phyloP scores from a whole-genome alignment of 2,113 vertebrate genomes.

The Phrynosoma platyrhinos region DNA sequence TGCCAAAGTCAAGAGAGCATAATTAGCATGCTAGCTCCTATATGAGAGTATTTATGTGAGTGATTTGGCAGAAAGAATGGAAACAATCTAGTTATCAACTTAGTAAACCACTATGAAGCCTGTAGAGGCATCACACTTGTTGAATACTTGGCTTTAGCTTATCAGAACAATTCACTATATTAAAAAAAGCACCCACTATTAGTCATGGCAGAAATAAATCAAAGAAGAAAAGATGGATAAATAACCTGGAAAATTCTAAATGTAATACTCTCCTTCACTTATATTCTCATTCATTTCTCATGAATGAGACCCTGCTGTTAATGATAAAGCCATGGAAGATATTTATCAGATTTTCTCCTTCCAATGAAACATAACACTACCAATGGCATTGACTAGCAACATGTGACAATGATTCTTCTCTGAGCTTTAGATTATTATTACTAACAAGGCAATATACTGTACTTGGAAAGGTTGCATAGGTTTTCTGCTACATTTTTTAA shows the following conservation, averaged over 20 bases:
- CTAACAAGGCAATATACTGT: too few species aligned
- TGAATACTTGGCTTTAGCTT: neutral
- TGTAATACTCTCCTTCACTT: neutral
- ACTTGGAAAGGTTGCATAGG: too few species aligned
- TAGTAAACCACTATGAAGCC: conserved; percentile 31
- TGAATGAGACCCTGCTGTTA: neutral
- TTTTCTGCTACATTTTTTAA: too few species aligned
- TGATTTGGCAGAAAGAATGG: conserved; percentile 28
- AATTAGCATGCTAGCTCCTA: conserved; percentile 14
- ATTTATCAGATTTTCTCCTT: too few species aligned
- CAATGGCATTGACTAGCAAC: neutral
- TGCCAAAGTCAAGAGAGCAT: conserved; percentile 4
- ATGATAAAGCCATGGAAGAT: neutral
- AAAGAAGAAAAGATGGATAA: neutral
- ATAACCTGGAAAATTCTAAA: neutral
- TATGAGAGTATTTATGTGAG: conserved; percentile 18
- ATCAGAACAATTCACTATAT: neutral
- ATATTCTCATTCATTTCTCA: neutral
- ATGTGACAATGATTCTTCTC: too few species aligned
- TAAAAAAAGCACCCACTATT: neutral
- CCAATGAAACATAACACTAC: too few species aligned
- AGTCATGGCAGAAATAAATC: neutral
- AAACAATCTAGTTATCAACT: neutral
- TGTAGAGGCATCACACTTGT: neutral
- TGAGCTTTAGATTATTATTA: too few species aligned